A percentile compares a stretch with the other conserved stretches of the same genome.
Evolutionary conservation across 35 echinoderm and acorn worm species (phyloP).

Genomic region (Diadema setosum): DNA sequence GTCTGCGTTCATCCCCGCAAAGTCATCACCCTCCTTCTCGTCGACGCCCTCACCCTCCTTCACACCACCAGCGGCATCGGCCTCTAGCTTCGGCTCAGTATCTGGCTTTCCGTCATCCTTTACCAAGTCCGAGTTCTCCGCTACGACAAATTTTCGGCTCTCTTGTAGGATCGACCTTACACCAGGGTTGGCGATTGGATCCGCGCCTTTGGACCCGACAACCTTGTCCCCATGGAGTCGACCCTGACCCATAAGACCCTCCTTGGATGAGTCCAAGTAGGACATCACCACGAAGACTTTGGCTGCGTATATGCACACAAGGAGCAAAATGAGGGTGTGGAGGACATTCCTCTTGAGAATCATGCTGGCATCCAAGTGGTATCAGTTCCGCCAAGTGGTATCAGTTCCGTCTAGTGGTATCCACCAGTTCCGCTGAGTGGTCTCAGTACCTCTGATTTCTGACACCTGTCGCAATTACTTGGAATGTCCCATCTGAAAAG

Average conservation of each 20-base stretch:
- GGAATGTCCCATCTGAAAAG: too few relatives aligned
- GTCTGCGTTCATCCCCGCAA: slow-evolving; percentile 38
- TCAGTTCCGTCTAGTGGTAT: too few relatives aligned
- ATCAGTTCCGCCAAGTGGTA: too few relatives aligned
- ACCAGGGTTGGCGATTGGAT: not conserved
- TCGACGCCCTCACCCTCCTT: not conserved
- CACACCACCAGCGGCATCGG: not conserved
- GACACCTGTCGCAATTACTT: too few relatives aligned
- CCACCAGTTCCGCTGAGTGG: too few relatives aligned
- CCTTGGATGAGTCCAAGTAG: slow-evolving; percentile 43
- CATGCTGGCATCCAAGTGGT: not conserved
- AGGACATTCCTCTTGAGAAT: slow-evolving; percentile 22
- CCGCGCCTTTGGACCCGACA: not conserved
- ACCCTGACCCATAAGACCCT: not conserved
- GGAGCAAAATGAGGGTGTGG: slow-evolving; percentile 40
- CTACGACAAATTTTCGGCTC: not conserved
- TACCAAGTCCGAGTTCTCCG: not conserved
- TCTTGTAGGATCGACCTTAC: slow-evolving; percentile 2
- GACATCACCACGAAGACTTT: slow-evolving; percentile 49
- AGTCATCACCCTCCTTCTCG: not conserved
- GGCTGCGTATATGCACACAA: slow-evolving; percentile 41
- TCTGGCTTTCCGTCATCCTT: not conserved
- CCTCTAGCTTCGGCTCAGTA: not conserved
- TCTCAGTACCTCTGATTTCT: too few relatives aligned
- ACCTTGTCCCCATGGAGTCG: not conserved